Conservation (phyloP, 1,140 invertebrate genomes). For the Ruditapes philippinarum region DNA sequence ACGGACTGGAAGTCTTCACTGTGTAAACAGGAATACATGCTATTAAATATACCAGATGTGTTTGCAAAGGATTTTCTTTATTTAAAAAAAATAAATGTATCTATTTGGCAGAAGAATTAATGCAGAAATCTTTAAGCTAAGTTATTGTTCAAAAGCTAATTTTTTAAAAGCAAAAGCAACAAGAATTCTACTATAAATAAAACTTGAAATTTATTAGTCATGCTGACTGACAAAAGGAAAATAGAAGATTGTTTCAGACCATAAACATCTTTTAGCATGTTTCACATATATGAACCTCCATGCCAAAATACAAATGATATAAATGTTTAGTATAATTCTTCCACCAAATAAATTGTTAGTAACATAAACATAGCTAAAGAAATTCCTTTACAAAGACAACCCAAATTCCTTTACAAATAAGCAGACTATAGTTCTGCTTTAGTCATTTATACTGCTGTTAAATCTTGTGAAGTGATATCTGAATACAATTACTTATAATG, state of each 20-base stretch:
- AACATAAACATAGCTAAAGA: background rate
- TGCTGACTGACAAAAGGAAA: too few species aligned
- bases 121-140: too few species aligned
- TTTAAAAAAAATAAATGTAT: too few species aligned
- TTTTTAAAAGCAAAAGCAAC: too few species aligned
- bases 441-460: background rate
- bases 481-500: too few species aligned
- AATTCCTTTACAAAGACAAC: background rate
- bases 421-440: background rate
- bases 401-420: background rate
- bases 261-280: too few species aligned
- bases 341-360: background rate
- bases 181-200: too few species aligned
- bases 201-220: too few species aligned
- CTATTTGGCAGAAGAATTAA: background rate
- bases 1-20: conserved; percentile 74
- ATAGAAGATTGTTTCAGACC: too few species aligned
- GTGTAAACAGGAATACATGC: conserved; percentile 63
- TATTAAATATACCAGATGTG: conserved; percentile 2
- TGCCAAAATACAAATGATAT: too few species aligned
- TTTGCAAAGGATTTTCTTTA: background rate
- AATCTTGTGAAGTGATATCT: background rate
- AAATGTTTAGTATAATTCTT: background rate
- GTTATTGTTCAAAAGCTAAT: background rate
- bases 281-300: too few species aligned